Base-by-base conservation (phyloP, 1,140 invertebrate species). In the Melanaphis sacchari region DNA sequence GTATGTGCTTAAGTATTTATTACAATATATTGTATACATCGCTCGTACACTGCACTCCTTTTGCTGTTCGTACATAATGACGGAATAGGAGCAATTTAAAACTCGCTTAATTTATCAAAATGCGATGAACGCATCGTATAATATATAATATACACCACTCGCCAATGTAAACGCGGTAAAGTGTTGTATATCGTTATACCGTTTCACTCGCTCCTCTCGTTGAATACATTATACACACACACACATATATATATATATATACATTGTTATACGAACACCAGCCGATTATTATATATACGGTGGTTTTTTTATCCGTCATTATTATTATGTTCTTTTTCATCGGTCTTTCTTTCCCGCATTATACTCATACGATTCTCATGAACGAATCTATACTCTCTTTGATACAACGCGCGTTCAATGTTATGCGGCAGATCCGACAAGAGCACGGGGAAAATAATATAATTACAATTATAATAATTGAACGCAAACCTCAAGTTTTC, bases 291-390 rank as follows among this genome's bases (percentile, higher is more conserved):
- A 76, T 76, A n/a, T 76, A 76, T n/a, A 76, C 59, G 59, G 18
- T 76, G 15, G n/a, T 76, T 76, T 76, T 66, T 76, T 76, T 76
- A 76, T 76, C 59, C 59, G 31, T 76, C 59, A n/a, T 76, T 76
- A 76, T 76, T 76, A 76, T 76, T n/a, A n/a, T 76, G 59, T 76
- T 76, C 59, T 76, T 76, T 76, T 76, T 76, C 31, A n/a, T 76
- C 59, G 59, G 59, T n/a, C 59, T 66, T n/a, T n/a, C 4, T 76
- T 76, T 21, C 15, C 59, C 15, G 31, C 26, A 6, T 6, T n/a
- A 76, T 7, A 76, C 59, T 76, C 31, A 6, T 15, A 4, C 31
- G n/a, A 18, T 76, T n/a, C 15, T 76, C 15, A 1, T 15, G n/a
- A 76, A 15, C n/a, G 31, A n/a, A 76, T 76, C 15, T 76, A 15